Evolutionary conservation across 2,113 vertebrate genomes (phyloP).

Genomic region (Perognathus longimembris): DNA sequence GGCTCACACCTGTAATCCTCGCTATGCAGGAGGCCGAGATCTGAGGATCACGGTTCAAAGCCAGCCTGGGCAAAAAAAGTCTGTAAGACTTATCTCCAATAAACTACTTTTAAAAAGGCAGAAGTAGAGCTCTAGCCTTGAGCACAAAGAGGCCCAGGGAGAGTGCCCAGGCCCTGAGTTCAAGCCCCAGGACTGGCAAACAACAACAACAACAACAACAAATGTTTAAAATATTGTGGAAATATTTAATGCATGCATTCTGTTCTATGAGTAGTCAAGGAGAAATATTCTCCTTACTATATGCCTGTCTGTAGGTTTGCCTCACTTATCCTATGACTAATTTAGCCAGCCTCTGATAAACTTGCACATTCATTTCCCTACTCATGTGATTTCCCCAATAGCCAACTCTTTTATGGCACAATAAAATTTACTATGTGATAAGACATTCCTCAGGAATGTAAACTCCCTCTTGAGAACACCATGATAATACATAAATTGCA

Average conservation of each 20-base stretch:
- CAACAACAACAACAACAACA: not conserved
- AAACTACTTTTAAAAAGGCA: too few species aligned
- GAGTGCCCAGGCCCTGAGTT: too few species aligned
- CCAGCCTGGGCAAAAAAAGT: too few species aligned
- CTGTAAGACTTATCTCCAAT: too few species aligned
- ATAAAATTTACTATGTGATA: conserved; percentile 53
- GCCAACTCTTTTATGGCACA: conserved; percentile 42
- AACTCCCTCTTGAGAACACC: not conserved
- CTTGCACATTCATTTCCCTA: conserved; percentile 69
- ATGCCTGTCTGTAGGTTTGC: not conserved
- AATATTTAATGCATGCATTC: not conserved
- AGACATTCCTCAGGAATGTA: conserved; percentile 58
- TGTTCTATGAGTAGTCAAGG: not conserved
- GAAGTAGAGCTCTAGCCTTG: too few species aligned
- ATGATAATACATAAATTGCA: conserved; percentile 24
- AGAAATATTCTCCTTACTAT: conserved; percentile 6
- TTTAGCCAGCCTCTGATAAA: conserved; percentile 26
- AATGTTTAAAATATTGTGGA: not conserved
- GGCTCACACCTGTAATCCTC: too few species aligned
- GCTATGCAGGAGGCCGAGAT: too few species aligned
- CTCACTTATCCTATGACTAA: conserved; percentile 32
- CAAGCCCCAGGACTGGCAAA: too few species aligned
- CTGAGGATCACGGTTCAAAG: too few species aligned
- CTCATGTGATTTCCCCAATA: not conserved
- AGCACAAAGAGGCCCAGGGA: too few species aligned